A percentile compares a stretch with the other conserved stretches of the same genome.
These are phyloP conservation scores for Cottus gobio DNA, from an alignment of 2,113 vertebrate species.

Conservation along the genomic window DNA sequence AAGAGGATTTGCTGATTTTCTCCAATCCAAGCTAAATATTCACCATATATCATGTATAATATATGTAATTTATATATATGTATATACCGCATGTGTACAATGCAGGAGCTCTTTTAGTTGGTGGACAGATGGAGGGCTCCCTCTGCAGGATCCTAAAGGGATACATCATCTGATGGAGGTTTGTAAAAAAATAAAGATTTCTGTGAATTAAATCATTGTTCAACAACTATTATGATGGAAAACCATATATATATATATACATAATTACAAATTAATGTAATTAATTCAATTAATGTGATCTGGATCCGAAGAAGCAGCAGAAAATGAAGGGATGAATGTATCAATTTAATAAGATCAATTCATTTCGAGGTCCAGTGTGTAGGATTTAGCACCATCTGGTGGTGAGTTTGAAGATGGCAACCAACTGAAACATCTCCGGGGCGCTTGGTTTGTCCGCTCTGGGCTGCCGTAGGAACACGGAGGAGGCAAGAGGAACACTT, in stretches of 20 bases:
- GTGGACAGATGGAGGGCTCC: slow-evolving; percentile 35
- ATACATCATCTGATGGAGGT: not conserved
- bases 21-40: too few relatives aligned
- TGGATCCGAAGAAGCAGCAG: not conserved
- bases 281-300: not conserved
- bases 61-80: too few relatives aligned
- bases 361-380: not conserved
- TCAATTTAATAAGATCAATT: not conserved
- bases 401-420: not conserved
- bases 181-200: too few relatives aligned
- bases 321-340: not conserved
- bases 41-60: too few relatives aligned
- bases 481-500: not conserved
- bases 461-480: not conserved
- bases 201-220: not conserved
- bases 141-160: slow-evolving; percentile 50
- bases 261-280: not conserved
- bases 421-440: not conserved
- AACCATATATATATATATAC: not conserved
- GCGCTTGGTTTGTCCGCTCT: not conserved
- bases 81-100: too few relatives aligned
- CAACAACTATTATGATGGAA: not conserved
- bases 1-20: not conserved
- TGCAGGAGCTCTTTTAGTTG: not conserved
- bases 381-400: not conserved